Evolutionary conservation across 2,797 vertebrate genomes (phyloP).

Genomic region (Pangasius larnaudii): DNA sequence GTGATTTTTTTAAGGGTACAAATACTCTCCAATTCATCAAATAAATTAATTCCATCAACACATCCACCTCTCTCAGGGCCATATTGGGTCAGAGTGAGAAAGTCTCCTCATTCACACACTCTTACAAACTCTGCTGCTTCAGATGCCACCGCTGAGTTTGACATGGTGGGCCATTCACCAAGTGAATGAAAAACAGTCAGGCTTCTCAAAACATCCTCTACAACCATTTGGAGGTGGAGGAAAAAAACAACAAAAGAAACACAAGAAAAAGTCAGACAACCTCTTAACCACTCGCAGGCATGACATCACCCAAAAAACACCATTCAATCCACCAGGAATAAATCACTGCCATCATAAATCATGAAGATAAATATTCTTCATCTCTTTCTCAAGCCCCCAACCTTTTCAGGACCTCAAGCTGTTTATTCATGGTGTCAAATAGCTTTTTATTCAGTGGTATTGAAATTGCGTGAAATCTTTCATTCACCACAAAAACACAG

Average conservation of each 20-base stretch:
- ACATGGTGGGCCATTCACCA: constrained; percentile 35
- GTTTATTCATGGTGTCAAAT: background rate
- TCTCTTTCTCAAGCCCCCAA: background rate
- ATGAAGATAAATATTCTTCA: constrained; percentile 42
- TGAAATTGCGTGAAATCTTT: constrained; percentile 36
- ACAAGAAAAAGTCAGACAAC: constrained; percentile 45
- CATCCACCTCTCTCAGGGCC: background rate
- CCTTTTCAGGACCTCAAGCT: constrained; percentile 17
- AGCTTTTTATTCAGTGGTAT: constrained; percentile 9
- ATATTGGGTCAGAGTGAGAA: constrained; percentile 6
- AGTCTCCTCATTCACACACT: constrained; percentile 1
- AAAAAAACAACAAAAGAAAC: constrained; percentile 6
- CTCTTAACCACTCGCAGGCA: constrained; percentile 42
- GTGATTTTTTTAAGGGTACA: constrained; percentile 15
- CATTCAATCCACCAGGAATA: constrained; percentile 50
- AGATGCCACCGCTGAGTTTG: constrained; percentile 28
- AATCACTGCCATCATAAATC: constrained; percentile 42
- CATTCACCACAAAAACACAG: constrained; percentile 27
- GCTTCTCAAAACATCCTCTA: constrained; percentile 44
- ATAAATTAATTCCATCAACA: constrained; percentile 27
- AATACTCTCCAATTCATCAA: background rate
- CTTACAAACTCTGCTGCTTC: constrained; percentile 30
- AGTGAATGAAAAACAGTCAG: constrained; percentile 47
- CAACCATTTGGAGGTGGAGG: constrained; percentile 25
- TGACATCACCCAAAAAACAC: constrained; percentile 49